These are phyloP conservation scores for Raillietiella orientalis DNA, from an alignment of 2,888 invertebrate species.

Conservation along the genomic window DNA sequence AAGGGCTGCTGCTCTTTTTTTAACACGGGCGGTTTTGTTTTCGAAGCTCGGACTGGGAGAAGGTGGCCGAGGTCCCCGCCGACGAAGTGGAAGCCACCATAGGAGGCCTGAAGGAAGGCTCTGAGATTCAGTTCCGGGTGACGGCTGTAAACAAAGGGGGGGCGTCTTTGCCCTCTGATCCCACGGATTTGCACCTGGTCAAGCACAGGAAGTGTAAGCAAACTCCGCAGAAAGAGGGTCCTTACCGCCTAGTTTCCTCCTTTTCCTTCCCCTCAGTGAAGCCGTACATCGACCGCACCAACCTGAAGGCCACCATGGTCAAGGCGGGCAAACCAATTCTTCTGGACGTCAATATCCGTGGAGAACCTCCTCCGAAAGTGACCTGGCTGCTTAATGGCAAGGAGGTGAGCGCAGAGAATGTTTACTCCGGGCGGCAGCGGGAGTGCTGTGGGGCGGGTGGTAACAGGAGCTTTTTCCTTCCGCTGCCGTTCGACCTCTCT, in stretches of 20 bases:
- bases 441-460: no score
- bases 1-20: no score
- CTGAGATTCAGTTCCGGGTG: conserved; percentile 68
- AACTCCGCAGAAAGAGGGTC: conserved; percentile 1
- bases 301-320: conserved; percentile 55
- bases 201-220: conserved; percentile 59
- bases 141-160: conserved; percentile 81
- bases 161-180: conserved; percentile 55
- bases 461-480: no score
- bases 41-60: conserved; percentile 74
- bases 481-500: no score
- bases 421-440: no score
- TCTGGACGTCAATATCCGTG: conserved; percentile 70
- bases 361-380: conserved; percentile 78
- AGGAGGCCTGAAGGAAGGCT: conserved; percentile 52
- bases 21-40: no score
- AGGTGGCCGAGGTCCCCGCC: conserved; percentile 34
- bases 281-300: conserved; percentile 83
- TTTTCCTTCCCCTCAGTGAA: conserved; percentile 53
- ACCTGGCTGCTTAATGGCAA: conserved; percentile 58
- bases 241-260: neutral
- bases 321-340: conserved; percentile 71
- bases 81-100: conserved; percentile 15
- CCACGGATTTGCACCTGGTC: conserved; percentile 57
- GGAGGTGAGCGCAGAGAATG: no score